Conservation (phyloP, 2,797 vertebrate species). For the Acipenser oxyrinchus region DNA sequence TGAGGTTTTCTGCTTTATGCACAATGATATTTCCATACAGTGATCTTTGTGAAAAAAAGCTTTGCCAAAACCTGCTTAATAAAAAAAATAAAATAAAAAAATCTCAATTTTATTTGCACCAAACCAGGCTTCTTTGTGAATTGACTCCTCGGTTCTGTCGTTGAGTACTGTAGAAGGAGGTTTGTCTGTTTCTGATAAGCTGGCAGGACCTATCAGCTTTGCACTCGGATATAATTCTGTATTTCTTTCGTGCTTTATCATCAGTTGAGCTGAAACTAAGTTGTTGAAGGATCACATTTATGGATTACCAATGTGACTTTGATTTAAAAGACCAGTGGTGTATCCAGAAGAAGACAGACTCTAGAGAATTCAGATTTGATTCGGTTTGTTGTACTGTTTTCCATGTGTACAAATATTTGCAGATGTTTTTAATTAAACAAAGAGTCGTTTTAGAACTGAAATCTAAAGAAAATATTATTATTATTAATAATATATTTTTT, state of each 20-base stretch:
- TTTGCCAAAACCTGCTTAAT: no score
- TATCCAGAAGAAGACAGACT: constrained; percentile 65
- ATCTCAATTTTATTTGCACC: constrained; percentile 58
- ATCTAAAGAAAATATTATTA: no score
- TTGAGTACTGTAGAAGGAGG: constrained; percentile 56
- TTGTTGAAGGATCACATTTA: constrained; percentile 64
- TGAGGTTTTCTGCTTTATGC: no score
- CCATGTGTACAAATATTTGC: not conserved
- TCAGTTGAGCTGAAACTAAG: constrained; percentile 72
- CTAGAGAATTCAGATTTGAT: constrained; percentile 61
- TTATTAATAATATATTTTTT: no score
- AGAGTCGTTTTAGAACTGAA: no score
- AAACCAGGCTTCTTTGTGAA: constrained; percentile 56
- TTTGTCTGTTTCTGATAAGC: constrained; percentile 68
- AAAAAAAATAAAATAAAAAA: not conserved
- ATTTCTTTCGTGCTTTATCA: constrained; percentile 73
- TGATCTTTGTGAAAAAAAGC: no score
- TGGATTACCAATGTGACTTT: constrained; percentile 71
- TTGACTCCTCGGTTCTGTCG: constrained; percentile 64
- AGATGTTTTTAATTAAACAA: not conserved
- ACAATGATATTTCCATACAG: constrained; percentile 26
- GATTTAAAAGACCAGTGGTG: constrained; percentile 78
- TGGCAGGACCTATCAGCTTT: constrained; percentile 65
- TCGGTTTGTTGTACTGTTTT: constrained; percentile 51
- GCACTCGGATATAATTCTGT: constrained; percentile 60